Base-by-base conservation (phyloP, 2,797 vertebrate species). In the Capromys pilorides region DNA sequence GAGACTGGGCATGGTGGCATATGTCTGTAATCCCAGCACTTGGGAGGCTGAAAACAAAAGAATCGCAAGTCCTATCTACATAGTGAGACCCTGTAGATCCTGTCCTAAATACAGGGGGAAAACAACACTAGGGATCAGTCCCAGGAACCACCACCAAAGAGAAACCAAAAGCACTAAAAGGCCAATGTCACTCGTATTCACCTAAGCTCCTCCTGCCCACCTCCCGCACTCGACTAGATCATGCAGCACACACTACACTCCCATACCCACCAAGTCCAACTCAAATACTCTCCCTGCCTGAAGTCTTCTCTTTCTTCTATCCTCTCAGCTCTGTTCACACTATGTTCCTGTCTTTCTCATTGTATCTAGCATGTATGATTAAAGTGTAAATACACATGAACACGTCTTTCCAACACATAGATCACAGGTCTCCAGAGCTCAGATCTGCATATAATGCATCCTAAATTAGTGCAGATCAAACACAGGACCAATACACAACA, bases 171-270 rank as follows among this genome's bases (percentile, higher is more conserved):
- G 14, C 45, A 45, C n/a, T 31, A n/a, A 82, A 67, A 64, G 77
- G 36, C 26, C 39, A 49, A 45, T 57, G 57, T 73, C 83, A 61
- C 24, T 79, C 64, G 13, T 21, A 62, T 33, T 28, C 73, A 45
- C 36, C 51, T 36, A 18, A 75, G 39, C 64, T 57, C 62, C 69
- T 79, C 87, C 12, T 85, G 13, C 45, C 49, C 24, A 33, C 36
- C 67, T 67, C 84, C 26, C 73, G 45, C 77, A 57, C 10, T 26
- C 71, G 22, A 31, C n/a, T 6, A 13, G 41, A 54, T 73, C 62
- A 31, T 8, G 28, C 0, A 4, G 82, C 45, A 77, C 0, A 2
- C 1, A 13, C 45, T 6, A 28, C 0, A 0, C 10, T 6, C 67
- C 31, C 64, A 51, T 12, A 19, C 5, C 28, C 13, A 79, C n/a